Percentiles rank a stretch among this genome's conserved stretches.
phyloP scores from a whole-genome alignment of 2,113 vertebrate genomes.

The Thomomys bottae region DNA sequence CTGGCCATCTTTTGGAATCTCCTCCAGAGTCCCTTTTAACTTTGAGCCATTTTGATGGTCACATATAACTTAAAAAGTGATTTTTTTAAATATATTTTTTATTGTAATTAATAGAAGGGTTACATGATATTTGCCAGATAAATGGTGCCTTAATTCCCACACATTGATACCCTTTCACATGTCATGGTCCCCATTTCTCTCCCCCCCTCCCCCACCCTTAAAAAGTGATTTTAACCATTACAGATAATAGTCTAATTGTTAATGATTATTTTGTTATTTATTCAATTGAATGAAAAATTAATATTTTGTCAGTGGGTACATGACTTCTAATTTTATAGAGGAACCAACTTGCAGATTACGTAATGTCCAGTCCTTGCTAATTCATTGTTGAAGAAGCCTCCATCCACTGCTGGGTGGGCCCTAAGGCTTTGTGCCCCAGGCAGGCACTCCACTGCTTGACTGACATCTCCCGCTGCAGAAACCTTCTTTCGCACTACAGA shows the following conservation, averaged over 20 bases:
- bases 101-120: too few species aligned
- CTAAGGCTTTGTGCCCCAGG: not conserved
- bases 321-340: conserved; percentile 57
- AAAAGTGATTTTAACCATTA: not conserved
- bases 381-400: not conserved
- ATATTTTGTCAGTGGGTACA: not conserved
- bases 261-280: not conserved
- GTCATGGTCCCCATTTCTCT: too few species aligned
- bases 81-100: too few species aligned
- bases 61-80: not conserved
- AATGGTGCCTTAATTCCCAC: too few species aligned
- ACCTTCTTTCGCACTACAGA: too few species aligned
- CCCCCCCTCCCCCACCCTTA: too few species aligned
- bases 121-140: too few species aligned
- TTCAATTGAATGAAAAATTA: not conserved
- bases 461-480: too few species aligned
- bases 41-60: conserved; percentile 2
- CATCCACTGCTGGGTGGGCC: not conserved
- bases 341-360: not conserved
- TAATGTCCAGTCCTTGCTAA: not conserved
- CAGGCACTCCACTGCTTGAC: too few species aligned
- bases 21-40: not conserved
- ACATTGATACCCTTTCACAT: too few species aligned
- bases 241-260: not conserved
- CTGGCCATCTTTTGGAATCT: not conserved